Percentiles rank a stretch among this genome's conserved stretches.
Conservation (phyloP, 2,888 invertebrate species). For the Incurvaria masculella region DNA sequence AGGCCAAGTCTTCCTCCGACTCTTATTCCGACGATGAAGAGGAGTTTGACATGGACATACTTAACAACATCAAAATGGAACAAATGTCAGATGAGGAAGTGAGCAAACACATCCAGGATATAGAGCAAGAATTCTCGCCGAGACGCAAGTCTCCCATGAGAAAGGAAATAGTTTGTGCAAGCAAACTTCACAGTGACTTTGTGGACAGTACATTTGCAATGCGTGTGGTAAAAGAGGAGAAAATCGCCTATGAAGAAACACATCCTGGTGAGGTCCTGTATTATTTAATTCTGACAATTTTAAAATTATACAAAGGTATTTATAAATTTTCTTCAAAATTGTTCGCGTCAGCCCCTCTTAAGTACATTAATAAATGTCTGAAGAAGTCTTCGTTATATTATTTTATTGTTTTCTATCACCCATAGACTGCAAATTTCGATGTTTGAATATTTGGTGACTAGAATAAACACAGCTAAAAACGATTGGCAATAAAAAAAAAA, state of each 20-base stretch:
- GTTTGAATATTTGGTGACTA: no score
- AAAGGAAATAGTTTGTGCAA: conserved; percentile 42
- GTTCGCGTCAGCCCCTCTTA: no score
- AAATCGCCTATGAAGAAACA: conserved; percentile 20
- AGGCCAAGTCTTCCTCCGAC: conserved; percentile 29
- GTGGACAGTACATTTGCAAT: conserved; percentile 39
- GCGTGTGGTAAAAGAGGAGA: conserved; percentile 23
- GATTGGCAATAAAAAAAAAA: no score
- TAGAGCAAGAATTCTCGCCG: conserved; percentile 29
- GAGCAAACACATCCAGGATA: conserved; percentile 20
- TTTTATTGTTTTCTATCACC: no score
- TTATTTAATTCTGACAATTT: no score
- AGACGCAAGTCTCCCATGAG: conserved; percentile 21
- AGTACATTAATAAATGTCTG: no score
- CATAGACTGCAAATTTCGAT: no score
- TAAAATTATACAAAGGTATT: no score
- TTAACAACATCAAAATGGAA: conserved; percentile 48
- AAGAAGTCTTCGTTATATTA: no score
- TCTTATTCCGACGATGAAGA: conserved; percentile 30
- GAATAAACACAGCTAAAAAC: no score
- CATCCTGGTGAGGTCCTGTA: no score
- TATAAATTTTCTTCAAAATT: no score
- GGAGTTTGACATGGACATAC: conserved; percentile 38
- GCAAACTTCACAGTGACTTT: conserved; percentile 45
- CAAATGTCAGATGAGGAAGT: conserved; percentile 38